Conservation (phyloP, 1,140 invertebrate genomes). For the Copidosoma floridanum region DNA sequence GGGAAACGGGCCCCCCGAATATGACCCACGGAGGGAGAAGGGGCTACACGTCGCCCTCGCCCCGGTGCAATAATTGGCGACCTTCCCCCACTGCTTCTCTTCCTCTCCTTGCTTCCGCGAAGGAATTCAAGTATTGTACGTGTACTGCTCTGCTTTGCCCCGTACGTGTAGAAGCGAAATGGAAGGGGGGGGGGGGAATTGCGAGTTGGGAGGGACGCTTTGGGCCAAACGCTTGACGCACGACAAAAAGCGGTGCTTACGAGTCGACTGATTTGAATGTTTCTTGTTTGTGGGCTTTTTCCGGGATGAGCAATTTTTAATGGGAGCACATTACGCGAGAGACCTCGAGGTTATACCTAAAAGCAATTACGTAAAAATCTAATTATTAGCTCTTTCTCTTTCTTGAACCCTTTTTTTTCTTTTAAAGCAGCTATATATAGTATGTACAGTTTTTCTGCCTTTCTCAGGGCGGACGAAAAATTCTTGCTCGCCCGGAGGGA, state of each 20-base stretch:
- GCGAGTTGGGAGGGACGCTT: slow-evolving; percentile 13
- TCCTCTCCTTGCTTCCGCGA: slow-evolving; percentile 43
- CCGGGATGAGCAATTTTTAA: slow-evolving; percentile 22
- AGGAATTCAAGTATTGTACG: slow-evolving; percentile 50
- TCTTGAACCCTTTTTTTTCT: no score
- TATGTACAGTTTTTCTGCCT: no score
- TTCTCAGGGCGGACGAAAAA: no score
- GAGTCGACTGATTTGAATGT: no score
- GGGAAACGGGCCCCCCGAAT: slow-evolving; percentile 38
- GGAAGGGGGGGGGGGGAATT: not conserved
- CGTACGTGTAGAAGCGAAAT: no score
- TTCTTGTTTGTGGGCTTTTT: no score
- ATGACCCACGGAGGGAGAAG: slow-evolving; percentile 40
- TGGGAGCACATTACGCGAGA: no score
- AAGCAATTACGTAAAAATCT: no score
- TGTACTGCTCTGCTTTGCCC: slow-evolving; percentile 35
- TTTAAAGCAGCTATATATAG: no score
- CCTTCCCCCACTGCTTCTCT: slow-evolving; percentile 36
- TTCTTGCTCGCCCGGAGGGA: not conserved
- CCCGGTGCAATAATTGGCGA: slow-evolving; percentile 50
- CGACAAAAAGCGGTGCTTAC: slow-evolving; percentile 22
- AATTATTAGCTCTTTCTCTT: no score
- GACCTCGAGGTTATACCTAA: no score
- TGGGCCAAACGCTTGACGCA: slow-evolving; percentile 9
- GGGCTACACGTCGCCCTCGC: slow-evolving; percentile 37